Percentiles rank a stretch among this genome's conserved stretches.
Evolutionary conservation across 2,797 vertebrate genomes (phyloP).

Genomic region (Tiaroga cobitis): DNA sequence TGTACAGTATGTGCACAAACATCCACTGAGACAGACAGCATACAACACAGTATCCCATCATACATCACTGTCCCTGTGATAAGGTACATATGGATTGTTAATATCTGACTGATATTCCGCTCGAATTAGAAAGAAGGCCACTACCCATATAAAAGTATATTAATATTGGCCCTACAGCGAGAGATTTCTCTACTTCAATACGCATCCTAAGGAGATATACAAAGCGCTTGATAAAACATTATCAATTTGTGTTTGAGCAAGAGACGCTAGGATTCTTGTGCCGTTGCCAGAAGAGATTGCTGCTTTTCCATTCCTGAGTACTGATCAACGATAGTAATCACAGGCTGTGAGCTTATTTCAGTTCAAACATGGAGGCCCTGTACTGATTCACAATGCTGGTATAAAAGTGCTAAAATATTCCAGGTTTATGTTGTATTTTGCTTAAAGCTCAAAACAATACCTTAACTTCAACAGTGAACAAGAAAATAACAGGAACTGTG

Average conservation of each 20-base stretch:
- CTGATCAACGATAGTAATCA: slow-evolving; percentile 55
- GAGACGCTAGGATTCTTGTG: slow-evolving; percentile 40
- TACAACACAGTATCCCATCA: slow-evolving; percentile 19
- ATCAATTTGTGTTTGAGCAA: slow-evolving; percentile 45
- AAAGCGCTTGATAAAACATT: slow-evolving; percentile 43
- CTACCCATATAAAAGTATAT: slow-evolving; percentile 50
- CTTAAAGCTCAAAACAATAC: slow-evolving; percentile 55
- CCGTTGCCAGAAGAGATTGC: slow-evolving; percentile 50
- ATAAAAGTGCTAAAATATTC: slow-evolving; percentile 52
- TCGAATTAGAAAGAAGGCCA: slow-evolving; percentile 57
- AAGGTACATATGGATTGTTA: slow-evolving; percentile 13
- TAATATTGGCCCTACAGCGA: slow-evolving; percentile 48
- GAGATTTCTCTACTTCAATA: slow-evolving; percentile 59
- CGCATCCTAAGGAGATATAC: slow-evolving; percentile 53
- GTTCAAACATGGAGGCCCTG: slow-evolving; percentile 36
- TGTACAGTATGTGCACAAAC: slow-evolving; percentile 38
- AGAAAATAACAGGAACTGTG: slow-evolving; percentile 35
- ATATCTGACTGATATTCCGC: slow-evolving; percentile 19
- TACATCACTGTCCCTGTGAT: slow-evolving; percentile 8
- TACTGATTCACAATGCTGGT: slow-evolving; percentile 50
- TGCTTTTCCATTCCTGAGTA: slow-evolving; percentile 62
- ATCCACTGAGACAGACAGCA: slow-evolving; percentile 20
- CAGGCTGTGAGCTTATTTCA: slow-evolving; percentile 45
- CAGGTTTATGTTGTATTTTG: slow-evolving; percentile 31
- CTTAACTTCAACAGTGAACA: slow-evolving; percentile 31